phyloP scores from a whole-genome alignment of 2,888 invertebrate species.

The Phragmatobia fuliginosa region DNA sequence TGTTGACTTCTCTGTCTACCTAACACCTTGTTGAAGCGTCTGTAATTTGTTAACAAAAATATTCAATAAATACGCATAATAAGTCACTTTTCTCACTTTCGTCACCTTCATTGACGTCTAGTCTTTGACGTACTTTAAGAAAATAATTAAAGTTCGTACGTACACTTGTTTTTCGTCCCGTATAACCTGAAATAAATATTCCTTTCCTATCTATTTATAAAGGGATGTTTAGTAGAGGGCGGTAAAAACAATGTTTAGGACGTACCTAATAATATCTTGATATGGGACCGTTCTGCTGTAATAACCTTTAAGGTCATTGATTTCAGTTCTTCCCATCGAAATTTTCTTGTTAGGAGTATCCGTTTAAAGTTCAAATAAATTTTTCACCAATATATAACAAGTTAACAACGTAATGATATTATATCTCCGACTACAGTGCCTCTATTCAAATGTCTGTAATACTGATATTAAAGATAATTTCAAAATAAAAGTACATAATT shows the following conservation, averaged over 20 bases:
- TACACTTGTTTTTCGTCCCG: not conserved
- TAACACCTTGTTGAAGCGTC: not conserved
- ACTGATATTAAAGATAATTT: not conserved
- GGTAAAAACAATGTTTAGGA: not conserved
- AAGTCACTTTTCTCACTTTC: not conserved
- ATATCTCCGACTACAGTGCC: not conserved
- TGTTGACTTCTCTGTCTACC: slow-evolving; percentile 3
- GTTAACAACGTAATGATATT: not conserved
- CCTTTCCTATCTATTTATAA: too few relatives aligned
- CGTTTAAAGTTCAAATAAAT: not conserved
- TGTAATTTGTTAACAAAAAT: not conserved
- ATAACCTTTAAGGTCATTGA: not conserved
- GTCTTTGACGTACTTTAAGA: not conserved
- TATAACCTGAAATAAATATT: not conserved
- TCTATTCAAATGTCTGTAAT: not conserved
- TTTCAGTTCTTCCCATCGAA: not conserved
- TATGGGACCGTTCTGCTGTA: not conserved
- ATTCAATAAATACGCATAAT: not conserved
- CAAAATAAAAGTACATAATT: not conserved
- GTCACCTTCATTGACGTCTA: not conserved
- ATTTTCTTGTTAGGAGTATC: not conserved
- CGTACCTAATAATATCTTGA: not conserved
- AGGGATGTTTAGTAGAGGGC: not conserved
- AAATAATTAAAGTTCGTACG: not conserved
- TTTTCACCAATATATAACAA: not conserved